Conservation (phyloP, 2,113 vertebrate genomes). For the Calidris pugnax region DNA sequence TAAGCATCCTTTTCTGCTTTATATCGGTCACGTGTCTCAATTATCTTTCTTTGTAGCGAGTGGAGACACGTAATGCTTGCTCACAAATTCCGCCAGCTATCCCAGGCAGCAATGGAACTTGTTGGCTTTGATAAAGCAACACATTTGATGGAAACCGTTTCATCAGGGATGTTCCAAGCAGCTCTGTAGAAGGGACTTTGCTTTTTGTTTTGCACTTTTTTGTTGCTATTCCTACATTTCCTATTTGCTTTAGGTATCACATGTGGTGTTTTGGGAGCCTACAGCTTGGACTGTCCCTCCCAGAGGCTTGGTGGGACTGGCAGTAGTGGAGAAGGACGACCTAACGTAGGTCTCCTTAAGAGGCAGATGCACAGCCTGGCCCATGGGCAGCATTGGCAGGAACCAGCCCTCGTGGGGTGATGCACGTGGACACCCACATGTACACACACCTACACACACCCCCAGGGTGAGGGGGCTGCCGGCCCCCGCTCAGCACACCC, state of each 20-base stretch:
- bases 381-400: background rate
- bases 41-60: background rate
- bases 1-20: too few relatives aligned
- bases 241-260: background rate
- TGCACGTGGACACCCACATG: fast-evolving
- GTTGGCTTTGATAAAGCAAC: background rate
- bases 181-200: background rate
- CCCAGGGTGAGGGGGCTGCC: fast-evolving
- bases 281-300: fast-evolving
- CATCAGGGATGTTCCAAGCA: background rate
- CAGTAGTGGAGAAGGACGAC: background rate
- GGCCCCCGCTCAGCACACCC: background rate
- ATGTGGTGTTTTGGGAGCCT: background rate
- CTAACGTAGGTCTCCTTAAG: too few relatives aligned
- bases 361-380: too few relatives aligned
- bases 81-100: too few relatives aligned
- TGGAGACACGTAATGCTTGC: fast-evolving
- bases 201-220: background rate
- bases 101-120: background rate
- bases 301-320: too few relatives aligned
- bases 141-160: background rate
- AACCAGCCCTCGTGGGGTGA: fast-evolving
- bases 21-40: fast-evolving
- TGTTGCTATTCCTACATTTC: background rate
- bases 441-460: background rate